phyloP scores from a whole-genome alignment of 2,888 invertebrate species.

The Drymonia ruficornis region DNA sequence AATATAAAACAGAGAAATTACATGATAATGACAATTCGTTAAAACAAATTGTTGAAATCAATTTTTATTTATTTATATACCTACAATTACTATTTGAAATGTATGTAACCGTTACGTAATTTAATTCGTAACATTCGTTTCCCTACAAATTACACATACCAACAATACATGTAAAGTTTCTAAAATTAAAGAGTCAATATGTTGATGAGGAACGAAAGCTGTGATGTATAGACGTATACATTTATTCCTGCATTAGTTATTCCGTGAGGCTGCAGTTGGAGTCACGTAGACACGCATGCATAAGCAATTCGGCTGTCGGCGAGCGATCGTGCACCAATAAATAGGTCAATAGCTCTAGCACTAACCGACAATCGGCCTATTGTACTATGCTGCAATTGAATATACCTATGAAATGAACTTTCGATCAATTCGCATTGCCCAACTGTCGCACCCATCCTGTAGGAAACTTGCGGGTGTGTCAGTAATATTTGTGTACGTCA shows the following conservation, averaged over 20 bases:
- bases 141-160: not conserved
- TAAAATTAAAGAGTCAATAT: not conserved
- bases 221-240: slow-evolving; percentile 37
- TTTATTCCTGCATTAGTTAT: slow-evolving; percentile 60
- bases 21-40: slow-evolving; percentile 19
- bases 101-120: not conserved
- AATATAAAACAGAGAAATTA: slow-evolving; percentile 15
- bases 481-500: not conserved
- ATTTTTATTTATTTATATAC: not conserved
- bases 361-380: slow-evolving; percentile 33
- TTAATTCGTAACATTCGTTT: not conserved
- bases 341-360: slow-evolving; percentile 73
- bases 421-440: slow-evolving; percentile 17
- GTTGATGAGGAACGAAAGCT: slow-evolving; percentile 32
- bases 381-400: slow-evolving; percentile 26
- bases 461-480: not conserved
- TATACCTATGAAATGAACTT: slow-evolving; percentile 27
- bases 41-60: not conserved
- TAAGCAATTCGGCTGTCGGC: slow-evolving; percentile 70
- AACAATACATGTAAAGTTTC: not conserved
- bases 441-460: slow-evolving; percentile 1
- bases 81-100: not conserved
- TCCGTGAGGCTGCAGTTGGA: slow-evolving; percentile 64
- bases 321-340: slow-evolving; percentile 68
- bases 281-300: slow-evolving; percentile 76